A percentile compares a stretch with the other conserved stretches of the same genome.
phyloP scores from a whole-genome alignment of 1,140 invertebrate genomes.

The Brachionus rotundiformis region DNA sequence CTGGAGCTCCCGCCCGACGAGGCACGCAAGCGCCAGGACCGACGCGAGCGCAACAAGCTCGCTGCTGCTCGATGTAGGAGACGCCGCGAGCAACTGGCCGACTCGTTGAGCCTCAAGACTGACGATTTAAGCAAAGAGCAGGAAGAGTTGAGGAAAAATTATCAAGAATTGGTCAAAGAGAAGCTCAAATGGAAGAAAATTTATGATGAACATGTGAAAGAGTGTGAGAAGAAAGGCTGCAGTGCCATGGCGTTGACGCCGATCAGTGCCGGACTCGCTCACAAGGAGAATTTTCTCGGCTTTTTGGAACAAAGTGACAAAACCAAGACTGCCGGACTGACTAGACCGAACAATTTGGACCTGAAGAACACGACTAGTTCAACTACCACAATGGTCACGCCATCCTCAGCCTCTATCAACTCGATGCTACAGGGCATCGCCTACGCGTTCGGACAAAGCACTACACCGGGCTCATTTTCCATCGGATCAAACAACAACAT shows the following conservation, averaged over 20 bases:
- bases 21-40: conserved; percentile 17
- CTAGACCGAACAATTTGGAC: conserved; percentile 22
- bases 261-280: neutral
- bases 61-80: conserved; percentile 37
- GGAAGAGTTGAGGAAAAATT: conserved; percentile 26
- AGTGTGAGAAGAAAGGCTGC: neutral
- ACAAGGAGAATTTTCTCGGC: neutral
- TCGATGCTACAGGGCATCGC: conserved; percentile 10
- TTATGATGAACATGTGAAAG: neutral
- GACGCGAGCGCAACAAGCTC: conserved; percentile 44
- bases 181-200: neutral
- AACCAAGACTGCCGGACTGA: neutral
- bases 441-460: neutral
- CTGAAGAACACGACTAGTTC: neutral
- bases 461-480: neutral
- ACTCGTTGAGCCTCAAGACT: neutral
- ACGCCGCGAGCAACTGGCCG: neutral
- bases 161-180: neutral
- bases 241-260: neutral
- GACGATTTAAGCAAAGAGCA: neutral
- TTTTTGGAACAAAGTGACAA: neutral
- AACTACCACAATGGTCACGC: neutral
- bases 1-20: conserved; percentile 44
- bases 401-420: neutral
- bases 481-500: conserved; percentile 33